A percentile compares a stretch with the other conserved stretches of the same genome.
phyloP scores from a whole-genome alignment of 2,113 vertebrate genomes.

The Corythaeola cristata region DNA sequence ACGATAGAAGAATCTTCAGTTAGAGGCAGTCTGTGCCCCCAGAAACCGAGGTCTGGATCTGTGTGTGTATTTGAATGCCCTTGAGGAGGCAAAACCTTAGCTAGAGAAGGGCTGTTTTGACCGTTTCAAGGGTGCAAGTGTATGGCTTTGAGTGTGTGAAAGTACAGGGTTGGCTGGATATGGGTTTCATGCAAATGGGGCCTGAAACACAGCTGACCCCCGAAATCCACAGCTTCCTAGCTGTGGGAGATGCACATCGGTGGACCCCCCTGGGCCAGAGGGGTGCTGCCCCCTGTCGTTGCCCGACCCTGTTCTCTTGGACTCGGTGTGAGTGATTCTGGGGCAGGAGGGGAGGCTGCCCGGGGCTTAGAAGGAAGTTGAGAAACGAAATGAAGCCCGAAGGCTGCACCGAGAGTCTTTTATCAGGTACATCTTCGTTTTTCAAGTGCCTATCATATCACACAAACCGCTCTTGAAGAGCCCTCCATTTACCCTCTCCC shows the following conservation, averaged over 20 bases:
- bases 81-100: background rate
- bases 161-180: background rate
- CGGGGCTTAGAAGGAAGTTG: background rate
- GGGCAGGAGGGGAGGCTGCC: background rate
- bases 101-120: background rate
- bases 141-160: background rate
- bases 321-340: background rate
- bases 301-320: background rate
- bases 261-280: background rate
- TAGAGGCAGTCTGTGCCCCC: background rate
- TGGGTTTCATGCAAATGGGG: rapidly evolving
- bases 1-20: rapidly evolving
- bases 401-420: conserved; percentile 55
- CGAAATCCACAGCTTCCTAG: background rate
- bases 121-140: rapidly evolving
- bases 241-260: background rate
- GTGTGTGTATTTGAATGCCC: background rate
- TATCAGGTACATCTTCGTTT: conserved; percentile 75
- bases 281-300: background rate
- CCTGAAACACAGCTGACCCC: background rate
- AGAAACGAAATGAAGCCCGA: background rate
- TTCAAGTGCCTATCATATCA: conserved; percentile 78
- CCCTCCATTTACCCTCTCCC: conserved; percentile 86
- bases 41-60: background rate
- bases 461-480: conserved; percentile 83